Evolutionary conservation across 1,140 invertebrate genomes (phyloP), one percentile per base, ranked within the genome.

Genomic region (Penaeus chinensis): DNA sequence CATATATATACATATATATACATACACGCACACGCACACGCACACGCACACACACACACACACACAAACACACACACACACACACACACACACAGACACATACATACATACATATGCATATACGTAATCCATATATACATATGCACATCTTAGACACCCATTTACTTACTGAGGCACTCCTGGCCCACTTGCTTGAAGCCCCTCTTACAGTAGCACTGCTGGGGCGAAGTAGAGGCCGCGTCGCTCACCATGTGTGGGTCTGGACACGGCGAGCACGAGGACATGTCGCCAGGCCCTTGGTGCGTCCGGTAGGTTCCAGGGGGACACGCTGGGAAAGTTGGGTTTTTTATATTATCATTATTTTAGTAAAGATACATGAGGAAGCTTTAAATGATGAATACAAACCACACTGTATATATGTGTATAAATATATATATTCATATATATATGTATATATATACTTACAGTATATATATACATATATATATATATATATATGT

Each of bases 211-310:
- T 92, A 91, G 91, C 95, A 96, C 84, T 95, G 93, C 0, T 93
- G 89, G 2, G 92, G 20, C 89, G 92, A 90, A 89, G 93, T 93
- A 20, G 94, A 93, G 24, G 94, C 94, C 1, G 92, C 88, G 16
- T 91, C 79, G 7, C 94, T 95, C 8, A 93, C 92, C 89, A 95
- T 95, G 91, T 95, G 94, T 11, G 92, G 90, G 91, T 95, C 95
- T 0, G 95, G 95, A 92, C 95, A 96, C 4, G 93, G 92, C 11
- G 91, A 90, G 91, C 95, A 96, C 0, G 93, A 91, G 90, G 63
- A 92, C 90, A 93, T 92, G 91, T 95, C 94, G 0, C 93, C 94
- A 1, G 93, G 92, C 13, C 91, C 92, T 63, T 91, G 91, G 13
- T 90, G 91, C 19, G 92, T 91, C 76, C 93, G 93, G 88, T 93